Conservation (phyloP, 2,113 vertebrate species). For the pig (Sus scrofa) region T2T-Sscrofa CM000828.6:56602001-56602500, state of each 20-base stretch:
- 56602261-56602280: not conserved
- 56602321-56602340: not conserved
- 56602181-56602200: not conserved
- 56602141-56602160: not conserved
- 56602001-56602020: slow-evolving; percentile 71
- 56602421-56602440: not conserved
- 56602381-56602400: not conserved
- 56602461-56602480: not conserved
- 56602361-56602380: not conserved
- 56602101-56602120: slow-evolving; percentile 49
- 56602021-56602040: slow-evolving; percentile 72
- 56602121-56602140: not conserved
- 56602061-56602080: slow-evolving; percentile 71
- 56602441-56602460: not conserved
- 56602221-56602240: not conserved
- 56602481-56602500: not conserved
- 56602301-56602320: not conserved
- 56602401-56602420: not conserved
- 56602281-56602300: not conserved
- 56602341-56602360: not conserved
- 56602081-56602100: slow-evolving; percentile 46
- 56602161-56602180: not conserved
- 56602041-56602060: slow-evolving; percentile 68
- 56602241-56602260: not conserved
- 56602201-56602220: not conserved